Conservation (phyloP, 2,797 vertebrate genomes). For the Liasis olivaceus region DNA sequence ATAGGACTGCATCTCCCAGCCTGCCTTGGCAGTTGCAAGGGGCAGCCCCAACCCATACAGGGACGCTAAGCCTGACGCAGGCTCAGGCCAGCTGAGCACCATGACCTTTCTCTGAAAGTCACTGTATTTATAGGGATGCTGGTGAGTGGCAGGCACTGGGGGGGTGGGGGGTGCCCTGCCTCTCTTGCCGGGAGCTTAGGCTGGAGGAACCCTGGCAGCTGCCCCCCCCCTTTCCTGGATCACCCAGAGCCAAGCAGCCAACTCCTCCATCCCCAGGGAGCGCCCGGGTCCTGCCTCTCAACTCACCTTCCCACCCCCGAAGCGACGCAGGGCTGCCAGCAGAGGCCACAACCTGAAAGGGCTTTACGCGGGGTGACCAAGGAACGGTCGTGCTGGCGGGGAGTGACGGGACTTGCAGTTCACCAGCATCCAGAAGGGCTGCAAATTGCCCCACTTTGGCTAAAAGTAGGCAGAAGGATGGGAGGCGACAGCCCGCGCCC, state of each 20-base stretch:
- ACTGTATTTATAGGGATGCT: conserved; percentile 29
- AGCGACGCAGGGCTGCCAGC: not conserved
- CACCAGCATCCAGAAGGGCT: not conserved
- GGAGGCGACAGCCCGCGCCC: not conserved
- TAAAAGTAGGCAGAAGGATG: not conserved
- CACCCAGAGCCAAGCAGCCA: not conserved
- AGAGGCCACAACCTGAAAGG: not conserved
- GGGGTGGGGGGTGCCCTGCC: not conserved
- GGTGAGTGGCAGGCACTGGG: not conserved
- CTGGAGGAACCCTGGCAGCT: not conserved
- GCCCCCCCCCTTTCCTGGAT: not conserved
- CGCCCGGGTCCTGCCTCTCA: not conserved
- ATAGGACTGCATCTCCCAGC: conserved; percentile 12
- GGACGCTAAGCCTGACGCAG: not conserved
- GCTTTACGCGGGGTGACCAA: not conserved
- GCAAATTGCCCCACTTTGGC: not conserved
- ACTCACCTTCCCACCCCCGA: not conserved
- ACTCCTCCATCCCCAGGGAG: not conserved
- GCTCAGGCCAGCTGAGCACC: not conserved
- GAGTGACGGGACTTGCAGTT: not conserved
- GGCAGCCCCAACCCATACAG: not conserved
- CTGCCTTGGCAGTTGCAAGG: not conserved
- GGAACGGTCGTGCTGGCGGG: not conserved
- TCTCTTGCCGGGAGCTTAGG: not conserved
- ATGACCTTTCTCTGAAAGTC: conserved; percentile 15